Percentiles rank a stretch among this genome's conserved stretches.
Conservation (phyloP, 1,140 invertebrate genomes). For the Hycleus cichorii region DNA sequence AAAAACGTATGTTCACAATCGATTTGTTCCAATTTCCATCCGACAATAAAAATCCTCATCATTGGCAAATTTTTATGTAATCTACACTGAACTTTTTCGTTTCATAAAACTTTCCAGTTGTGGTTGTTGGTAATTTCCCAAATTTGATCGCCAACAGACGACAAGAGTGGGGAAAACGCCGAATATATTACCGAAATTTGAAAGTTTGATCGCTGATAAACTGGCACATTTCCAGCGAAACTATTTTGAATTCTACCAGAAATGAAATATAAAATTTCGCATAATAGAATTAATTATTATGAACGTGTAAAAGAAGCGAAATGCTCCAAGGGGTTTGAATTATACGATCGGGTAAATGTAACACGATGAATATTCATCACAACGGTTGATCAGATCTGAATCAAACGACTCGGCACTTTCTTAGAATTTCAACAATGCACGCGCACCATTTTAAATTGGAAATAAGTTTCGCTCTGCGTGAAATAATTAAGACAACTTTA, state of each 20-base stretch:
- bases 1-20: too few relatives aligned
- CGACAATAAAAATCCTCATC: too few relatives aligned
- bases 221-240: slow-evolving; percentile 7
- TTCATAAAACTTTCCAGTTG: slow-evolving; percentile 5
- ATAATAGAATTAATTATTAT: too few relatives aligned
- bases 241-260: not conserved
- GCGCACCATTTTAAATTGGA: slow-evolving; percentile 10
- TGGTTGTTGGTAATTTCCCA: slow-evolving; percentile 8
- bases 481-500: slow-evolving; percentile 20
- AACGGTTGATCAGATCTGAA: slow-evolving; percentile 17
- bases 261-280: slow-evolving; percentile 3
- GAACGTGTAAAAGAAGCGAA: too few relatives aligned
- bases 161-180: not conserved
- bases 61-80: not conserved
- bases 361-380: slow-evolving; percentile 21
- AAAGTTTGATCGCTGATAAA: slow-evolving; percentile 8
- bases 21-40: too few relatives aligned
- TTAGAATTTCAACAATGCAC: slow-evolving; percentile 17
- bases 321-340: not conserved
- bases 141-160: slow-evolving; percentile 4
- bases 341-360: slow-evolving; percentile 12
- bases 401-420: slow-evolving; percentile 19
- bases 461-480: slow-evolving; percentile 16
- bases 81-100: slow-evolving; percentile 8
- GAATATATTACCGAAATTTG: slow-evolving; percentile 10